Evolutionary conservation across 2,888 invertebrate genomes (phyloP), one percentile per base, ranked within the genome.

Genomic region (Aporophyla lueneburgensis): DNA sequence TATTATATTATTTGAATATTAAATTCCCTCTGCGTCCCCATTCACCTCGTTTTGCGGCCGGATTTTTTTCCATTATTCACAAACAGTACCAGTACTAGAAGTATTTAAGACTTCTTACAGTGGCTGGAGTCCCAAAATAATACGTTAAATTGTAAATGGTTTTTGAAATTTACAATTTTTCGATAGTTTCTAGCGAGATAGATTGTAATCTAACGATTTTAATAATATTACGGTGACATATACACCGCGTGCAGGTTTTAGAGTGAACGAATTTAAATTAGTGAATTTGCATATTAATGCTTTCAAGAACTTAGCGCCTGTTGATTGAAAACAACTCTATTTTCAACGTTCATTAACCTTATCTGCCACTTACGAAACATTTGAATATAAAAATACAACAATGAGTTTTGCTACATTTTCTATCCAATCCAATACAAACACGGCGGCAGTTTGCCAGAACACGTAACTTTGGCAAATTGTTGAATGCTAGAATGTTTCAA

Each of bases 391-490:
- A 81, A 84, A 80, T 84, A 76, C 65, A 75, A 80, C 84, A 75
- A 73, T 72, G 66, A 61, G 53, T 79, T 68, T 71, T 76, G 80
- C 82, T 71, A 80, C 68, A 74, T 81, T 78, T 78, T 68, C 79
- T 73, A 53, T 74, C 58, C 74, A 79, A 84, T 73, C 53, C 67
- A 71, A 76, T 68, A 71, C 77, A 61, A 54, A 65, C 71, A 77
- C 76, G 63, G 61, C 62, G 83, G 86, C 86, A 86, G 49, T 56
- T 66, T 86, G 86, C 86, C 86, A 86, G 68, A 62, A 71, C 65
- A 71, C 53, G 73, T 85, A 78, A 80, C 74, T 77, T 80, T 85
- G 77, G 78, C 80, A 83, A 69, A 86, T 83, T 71, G 68, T 84
- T 76, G 59, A 67, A 65, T 63, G 63, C 80, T 74, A 83, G 83